Evolutionary conservation across 2,888 invertebrate species (phyloP).

Genomic region (Trichopria drosophilae): DNA sequence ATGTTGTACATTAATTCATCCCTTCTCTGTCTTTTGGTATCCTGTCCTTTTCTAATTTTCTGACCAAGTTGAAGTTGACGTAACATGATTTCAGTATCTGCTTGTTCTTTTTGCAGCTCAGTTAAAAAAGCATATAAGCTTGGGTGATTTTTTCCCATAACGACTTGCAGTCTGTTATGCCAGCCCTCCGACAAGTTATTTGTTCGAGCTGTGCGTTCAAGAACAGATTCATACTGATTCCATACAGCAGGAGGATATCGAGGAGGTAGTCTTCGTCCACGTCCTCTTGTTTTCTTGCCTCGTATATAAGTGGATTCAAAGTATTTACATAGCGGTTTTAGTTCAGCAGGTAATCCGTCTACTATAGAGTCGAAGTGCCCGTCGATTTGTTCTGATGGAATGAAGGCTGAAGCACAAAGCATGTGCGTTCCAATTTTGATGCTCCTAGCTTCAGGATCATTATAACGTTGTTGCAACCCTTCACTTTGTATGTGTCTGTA

Average conservation of each 20-base stretch:
- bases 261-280: background rate
- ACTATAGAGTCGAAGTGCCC: constrained; percentile 1
- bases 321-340: no score
- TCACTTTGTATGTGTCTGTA: constrained; percentile 8
- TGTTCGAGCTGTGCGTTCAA: background rate
- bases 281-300: constrained; percentile 8
- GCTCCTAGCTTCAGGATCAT: constrained; percentile 4
- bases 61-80: no score
- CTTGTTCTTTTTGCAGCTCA: no score
- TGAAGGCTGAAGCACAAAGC: constrained; percentile 9
- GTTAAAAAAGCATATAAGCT: no score
- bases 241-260: background rate
- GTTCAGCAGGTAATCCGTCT: constrained; percentile 1
- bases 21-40: no score
- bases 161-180: constrained; percentile 1
- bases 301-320: constrained; percentile 1
- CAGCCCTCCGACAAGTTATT: no score
- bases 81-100: background rate
- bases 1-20: no score
- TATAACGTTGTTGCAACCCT: constrained; percentile 6
- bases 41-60: no score
- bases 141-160: constrained; percentile 5
- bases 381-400: constrained; percentile 9
- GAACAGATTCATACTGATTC: background rate
- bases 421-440: constrained; percentile 7